Conservation (phyloP, 2,113 vertebrate genomes). For the Lepus timidus region DNA sequence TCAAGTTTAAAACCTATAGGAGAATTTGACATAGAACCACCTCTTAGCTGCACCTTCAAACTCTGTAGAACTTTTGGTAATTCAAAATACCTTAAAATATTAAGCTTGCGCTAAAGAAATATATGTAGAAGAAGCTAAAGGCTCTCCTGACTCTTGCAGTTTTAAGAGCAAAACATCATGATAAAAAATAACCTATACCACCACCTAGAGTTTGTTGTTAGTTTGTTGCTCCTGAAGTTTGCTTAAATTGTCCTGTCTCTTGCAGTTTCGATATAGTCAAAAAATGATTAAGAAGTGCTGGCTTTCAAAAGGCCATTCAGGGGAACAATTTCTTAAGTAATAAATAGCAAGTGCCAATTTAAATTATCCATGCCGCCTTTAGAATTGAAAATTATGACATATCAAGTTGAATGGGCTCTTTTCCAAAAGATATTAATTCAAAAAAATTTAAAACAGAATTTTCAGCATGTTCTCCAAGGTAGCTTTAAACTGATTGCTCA, state of each 20-base stretch:
- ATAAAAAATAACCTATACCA: conserved; percentile 83
- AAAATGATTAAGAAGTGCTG: conserved; percentile 66
- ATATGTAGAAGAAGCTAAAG: conserved; percentile 31
- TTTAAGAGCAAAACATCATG: conserved; percentile 77
- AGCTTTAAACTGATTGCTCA: background rate
- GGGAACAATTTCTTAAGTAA: conserved; percentile 68
- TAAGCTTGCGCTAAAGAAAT: background rate
- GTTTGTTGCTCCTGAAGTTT: conserved; percentile 75
- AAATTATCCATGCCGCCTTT: conserved; percentile 57
- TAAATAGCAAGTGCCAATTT: conserved; percentile 64
- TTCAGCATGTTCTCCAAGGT: background rate
- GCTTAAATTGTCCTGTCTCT: conserved; percentile 59
- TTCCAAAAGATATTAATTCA: conserved; percentile 63
- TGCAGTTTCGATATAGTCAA: conserved; percentile 37
- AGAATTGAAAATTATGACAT: conserved; percentile 65
- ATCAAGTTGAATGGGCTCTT: conserved; percentile 57
- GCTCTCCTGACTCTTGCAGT: conserved; percentile 35
- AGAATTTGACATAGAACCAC: background rate
- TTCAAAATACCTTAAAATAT: conserved; percentile 17
- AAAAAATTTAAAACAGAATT: conserved; percentile 52
- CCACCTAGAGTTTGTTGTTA: conserved; percentile 83
- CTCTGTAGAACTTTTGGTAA: conserved; percentile 41
- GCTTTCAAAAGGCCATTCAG: conserved; percentile 63
- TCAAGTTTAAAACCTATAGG: background rate
- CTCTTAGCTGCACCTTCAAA: background rate